Base-by-base conservation (phyloP, 2,113 vertebrate genomes). In the Bombycilla garrulus region DNA sequence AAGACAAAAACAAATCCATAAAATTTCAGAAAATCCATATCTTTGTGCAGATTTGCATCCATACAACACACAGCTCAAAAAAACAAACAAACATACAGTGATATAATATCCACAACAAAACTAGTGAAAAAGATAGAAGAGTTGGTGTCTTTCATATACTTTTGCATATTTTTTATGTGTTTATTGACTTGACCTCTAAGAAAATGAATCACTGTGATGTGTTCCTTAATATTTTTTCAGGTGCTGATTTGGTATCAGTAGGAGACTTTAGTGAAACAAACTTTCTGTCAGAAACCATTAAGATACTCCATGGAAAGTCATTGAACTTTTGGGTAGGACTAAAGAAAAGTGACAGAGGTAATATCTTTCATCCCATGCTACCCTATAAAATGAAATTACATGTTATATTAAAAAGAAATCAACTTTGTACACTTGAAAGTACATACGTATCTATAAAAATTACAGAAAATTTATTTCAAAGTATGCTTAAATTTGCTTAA, bases 271-370 rank as follows among this genome's bases (percentile, higher is more conserved):
- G 51, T 42, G 99, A 99, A 96, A 65, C 70, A 51, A 61, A 14
- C 18, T 99, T 99, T 95, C 96, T 99, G 82, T 77, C 96, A 25
- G 91, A 98, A 50, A 98, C 97, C 60, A 44, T 98, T 35, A 98
- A 98, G 71, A 57, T 98, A 50, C 91, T 98, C 28, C 95, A 98
- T 6, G 98, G 98, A 38, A 94, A 92, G 38, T 67, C 96, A 44
- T 65, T 91, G 5, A 94, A 90, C 33, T 99, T 99, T 93, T 99
- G 99, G 98, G 94, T 98, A n/a, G 98, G 98, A 29, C 72, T 99
- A 57, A 98, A 98, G 38, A 97, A 97, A 83, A 98, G 65, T 78
- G 88, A 97, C 38, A 90, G 90, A 85, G 97, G 98, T 99, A 97
- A 87, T 40, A 51, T 71, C 20, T 88, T 90, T 23, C 31, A 58